Evolutionary conservation across 2,888 invertebrate species (phyloP).

Genomic region (Cataglyphis altisquamis): DNA sequence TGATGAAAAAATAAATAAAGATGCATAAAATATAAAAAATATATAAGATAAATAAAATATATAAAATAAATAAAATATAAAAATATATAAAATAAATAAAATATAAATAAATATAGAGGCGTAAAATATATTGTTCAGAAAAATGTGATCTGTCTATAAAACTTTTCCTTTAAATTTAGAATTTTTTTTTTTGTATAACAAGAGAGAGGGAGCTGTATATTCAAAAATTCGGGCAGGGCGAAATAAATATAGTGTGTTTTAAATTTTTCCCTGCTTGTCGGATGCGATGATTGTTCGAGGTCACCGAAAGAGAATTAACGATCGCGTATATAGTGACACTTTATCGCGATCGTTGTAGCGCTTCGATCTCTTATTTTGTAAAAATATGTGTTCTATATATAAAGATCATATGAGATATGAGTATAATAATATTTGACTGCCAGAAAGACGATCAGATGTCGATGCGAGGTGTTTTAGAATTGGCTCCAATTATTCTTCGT

Average conservation of each 20-base stretch:
- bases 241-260: slow-evolving; percentile 34
- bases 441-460: slow-evolving; percentile 29
- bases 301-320: slow-evolving; percentile 27
- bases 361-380: slow-evolving; percentile 19
- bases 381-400: slow-evolving; percentile 58
- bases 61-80: too few species aligned
- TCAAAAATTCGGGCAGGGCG: background rate
- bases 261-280: slow-evolving; percentile 14
- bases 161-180: background rate
- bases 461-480: slow-evolving; percentile 20
- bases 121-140: background rate
- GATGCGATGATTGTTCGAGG: slow-evolving; percentile 27
- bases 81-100: too few species aligned
- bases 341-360: slow-evolving; percentile 34
- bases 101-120: too few species aligned
- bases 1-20: background rate
- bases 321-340: slow-evolving; percentile 14
- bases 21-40: background rate
- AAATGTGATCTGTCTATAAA: background rate
- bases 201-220: slow-evolving; percentile 17
- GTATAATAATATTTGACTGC: slow-evolving; percentile 46
- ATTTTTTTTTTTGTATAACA: too few species aligned
- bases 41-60: too few species aligned
- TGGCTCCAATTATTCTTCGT: background rate
- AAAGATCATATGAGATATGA: slow-evolving; percentile 38